Evolutionary conservation across 35 echinoderm and acorn worm genomes (phyloP).

Genomic region (Heliocidaris tuberculata): DNA sequence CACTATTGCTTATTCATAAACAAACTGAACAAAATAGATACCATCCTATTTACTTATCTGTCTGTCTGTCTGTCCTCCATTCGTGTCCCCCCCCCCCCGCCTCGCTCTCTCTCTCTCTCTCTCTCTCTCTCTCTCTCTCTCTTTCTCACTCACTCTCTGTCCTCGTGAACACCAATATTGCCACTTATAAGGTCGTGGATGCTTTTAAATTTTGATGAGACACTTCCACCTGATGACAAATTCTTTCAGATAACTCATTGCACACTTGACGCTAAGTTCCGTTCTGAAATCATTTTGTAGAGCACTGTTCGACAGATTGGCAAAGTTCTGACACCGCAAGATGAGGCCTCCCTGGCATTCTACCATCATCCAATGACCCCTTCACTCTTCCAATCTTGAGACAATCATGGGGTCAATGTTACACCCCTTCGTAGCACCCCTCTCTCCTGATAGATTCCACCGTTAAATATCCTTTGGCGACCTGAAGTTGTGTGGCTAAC

Average conservation of each 20-base stretch:
- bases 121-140: neutral
- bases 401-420: neutral
- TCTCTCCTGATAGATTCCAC: neutral
- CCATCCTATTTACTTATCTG: too few relatives aligned
- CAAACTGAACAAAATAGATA: too few relatives aligned
- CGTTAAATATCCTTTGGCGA: neutral
- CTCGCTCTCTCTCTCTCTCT: neutral
- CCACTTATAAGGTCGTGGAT: neutral
- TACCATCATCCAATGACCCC: neutral
- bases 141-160: neutral
- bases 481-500: neutral
- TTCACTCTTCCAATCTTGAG: neutral
- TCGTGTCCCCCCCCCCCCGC: neutral
- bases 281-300: neutral
- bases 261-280: neutral
- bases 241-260: neutral
- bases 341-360: neutral
- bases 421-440: neutral
- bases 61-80: neutral
- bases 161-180: neutral
- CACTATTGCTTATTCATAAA: too few relatives aligned
- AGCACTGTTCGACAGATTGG: neutral
- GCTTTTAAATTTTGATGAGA: neutral
- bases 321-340: neutral
- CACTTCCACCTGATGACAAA: slow-evolving; percentile 3